Evolutionary conservation across 2,888 invertebrate genomes (phyloP).

Genomic region (Sturmia bella): DNA sequence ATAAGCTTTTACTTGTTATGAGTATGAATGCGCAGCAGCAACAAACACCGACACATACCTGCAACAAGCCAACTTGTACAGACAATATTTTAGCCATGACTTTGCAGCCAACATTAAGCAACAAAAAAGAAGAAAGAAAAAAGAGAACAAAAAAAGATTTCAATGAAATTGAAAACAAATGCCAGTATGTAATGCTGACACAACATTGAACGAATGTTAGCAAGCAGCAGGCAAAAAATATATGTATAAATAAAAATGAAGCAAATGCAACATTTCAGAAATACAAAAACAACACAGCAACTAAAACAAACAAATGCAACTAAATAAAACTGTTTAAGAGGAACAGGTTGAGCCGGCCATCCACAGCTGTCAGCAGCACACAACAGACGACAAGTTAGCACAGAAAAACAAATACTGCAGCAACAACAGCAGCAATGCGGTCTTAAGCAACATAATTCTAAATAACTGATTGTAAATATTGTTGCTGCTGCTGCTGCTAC

Average conservation of each 20-base stretch:
- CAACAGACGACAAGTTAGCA: slow-evolving; percentile 59
- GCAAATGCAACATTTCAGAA: slow-evolving; percentile 47
- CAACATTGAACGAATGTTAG: slow-evolving; percentile 57
- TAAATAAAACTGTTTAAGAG: slow-evolving; percentile 59
- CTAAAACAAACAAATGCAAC: slow-evolving; percentile 46
- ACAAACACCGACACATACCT: slow-evolving; percentile 18
- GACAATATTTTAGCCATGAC: slow-evolving; percentile 59
- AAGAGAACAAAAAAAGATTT: slow-evolving; percentile 47
- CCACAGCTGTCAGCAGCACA: slow-evolving; percentile 63
- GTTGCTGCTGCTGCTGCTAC: slow-evolving; percentile 40
- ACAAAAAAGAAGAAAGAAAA: neutral
- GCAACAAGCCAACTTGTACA: neutral
- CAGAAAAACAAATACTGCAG: slow-evolving; percentile 33
- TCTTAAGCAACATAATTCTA: slow-evolving; percentile 56
- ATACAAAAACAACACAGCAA: slow-evolving; percentile 18
- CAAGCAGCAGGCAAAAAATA: slow-evolving; percentile 19
- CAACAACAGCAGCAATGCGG: slow-evolving; percentile 33
- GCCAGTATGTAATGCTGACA: slow-evolving; percentile 56
- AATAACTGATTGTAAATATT: slow-evolving; percentile 58
- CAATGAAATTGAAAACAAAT: slow-evolving; percentile 70
- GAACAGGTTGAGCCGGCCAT: slow-evolving; percentile 68
- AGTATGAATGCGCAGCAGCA: slow-evolving; percentile 27
- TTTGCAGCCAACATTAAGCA: slow-evolving; percentile 34
- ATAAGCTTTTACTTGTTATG: slow-evolving; percentile 55
- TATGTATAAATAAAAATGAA: slow-evolving; percentile 31